Conservation (phyloP, 2,113 vertebrate species). For the Barnardius zonarius region DNA sequence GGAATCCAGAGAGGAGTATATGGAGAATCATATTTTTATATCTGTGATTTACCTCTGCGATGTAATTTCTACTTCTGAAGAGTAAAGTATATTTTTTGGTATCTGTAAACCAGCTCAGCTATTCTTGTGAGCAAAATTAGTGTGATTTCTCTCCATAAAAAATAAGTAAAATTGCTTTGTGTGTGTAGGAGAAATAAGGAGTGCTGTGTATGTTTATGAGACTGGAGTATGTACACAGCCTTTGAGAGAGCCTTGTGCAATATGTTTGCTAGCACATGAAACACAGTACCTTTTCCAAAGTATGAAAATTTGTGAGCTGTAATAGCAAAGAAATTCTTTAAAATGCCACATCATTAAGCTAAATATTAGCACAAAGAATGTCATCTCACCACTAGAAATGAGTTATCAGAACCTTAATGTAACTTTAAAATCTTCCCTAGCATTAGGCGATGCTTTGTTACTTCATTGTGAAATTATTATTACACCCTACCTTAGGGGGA, state of each 20-base stretch:
- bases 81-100: background rate
- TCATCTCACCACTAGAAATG: background rate
- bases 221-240: rapidly evolving
- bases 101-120: background rate
- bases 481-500: background rate
- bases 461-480: background rate
- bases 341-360: background rate
- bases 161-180: background rate
- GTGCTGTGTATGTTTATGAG: background rate
- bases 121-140: background rate
- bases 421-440: background rate
- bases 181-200: background rate
- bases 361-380: background rate
- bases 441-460: background rate
- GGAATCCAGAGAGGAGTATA: background rate
- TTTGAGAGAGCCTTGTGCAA: background rate
- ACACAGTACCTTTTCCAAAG: background rate
- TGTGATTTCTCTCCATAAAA: background rate
- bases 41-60: background rate
- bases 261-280: background rate
- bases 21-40: background rate
- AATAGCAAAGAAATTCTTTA: background rate
- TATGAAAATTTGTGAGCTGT: background rate
- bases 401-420: background rate
- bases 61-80: background rate